These are phyloP conservation scores for Arrhamphus sclerolepis DNA, from an alignment of 2,797 vertebrate species.

Conservation along the genomic window DNA sequence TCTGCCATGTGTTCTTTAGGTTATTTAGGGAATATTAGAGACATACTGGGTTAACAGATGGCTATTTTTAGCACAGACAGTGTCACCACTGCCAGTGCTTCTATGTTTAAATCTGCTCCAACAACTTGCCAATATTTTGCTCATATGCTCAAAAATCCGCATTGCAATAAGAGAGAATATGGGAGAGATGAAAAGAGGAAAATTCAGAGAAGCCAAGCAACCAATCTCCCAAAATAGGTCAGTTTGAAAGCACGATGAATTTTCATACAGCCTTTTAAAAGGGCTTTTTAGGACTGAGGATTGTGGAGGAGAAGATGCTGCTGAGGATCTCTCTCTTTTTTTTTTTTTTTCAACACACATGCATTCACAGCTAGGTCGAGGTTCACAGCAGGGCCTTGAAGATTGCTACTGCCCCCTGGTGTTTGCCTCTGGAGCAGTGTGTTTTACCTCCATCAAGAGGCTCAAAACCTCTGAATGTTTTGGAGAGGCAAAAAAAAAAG, in stretches of 20 bases:
- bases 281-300: constrained; percentile 64
- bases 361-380: constrained; percentile 37
- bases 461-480: constrained; percentile 40
- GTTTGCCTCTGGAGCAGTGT: constrained; percentile 30
- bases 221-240: constrained; percentile 75
- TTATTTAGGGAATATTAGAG: constrained; percentile 45
- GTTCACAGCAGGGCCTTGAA: constrained; percentile 48
- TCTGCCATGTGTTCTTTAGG: constrained; percentile 44
- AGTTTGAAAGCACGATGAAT: constrained; percentile 70
- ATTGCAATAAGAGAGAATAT: constrained; percentile 45
- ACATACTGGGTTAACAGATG: constrained; percentile 22
- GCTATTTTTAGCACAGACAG: constrained; percentile 60
- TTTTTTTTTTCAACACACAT: constrained; percentile 1
- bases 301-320: constrained; percentile 63
- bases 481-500: constrained; percentile 30
- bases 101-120: constrained; percentile 35
- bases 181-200: not conserved
- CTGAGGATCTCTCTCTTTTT: constrained; percentile 49
- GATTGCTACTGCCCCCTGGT: constrained; percentile 75
- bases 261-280: constrained; percentile 63
- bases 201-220: constrained; percentile 57
- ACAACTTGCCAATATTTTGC: constrained; percentile 56
- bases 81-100: constrained; percentile 23
- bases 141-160: constrained; percentile 56
- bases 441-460: constrained; percentile 11